Conservation (phyloP, 2,888 invertebrate species). For the Empis stercorea region DNA sequence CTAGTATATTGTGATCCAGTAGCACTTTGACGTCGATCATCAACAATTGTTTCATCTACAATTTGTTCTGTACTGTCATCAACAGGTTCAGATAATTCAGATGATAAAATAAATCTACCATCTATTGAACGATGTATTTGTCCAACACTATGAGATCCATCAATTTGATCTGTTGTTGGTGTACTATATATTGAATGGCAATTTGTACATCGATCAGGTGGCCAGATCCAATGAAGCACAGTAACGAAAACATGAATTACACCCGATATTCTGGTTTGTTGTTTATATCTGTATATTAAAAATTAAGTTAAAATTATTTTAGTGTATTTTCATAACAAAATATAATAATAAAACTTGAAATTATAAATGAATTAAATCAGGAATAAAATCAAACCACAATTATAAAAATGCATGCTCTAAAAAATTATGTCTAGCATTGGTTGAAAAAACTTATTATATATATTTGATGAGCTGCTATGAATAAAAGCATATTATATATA, state of each 20-base stretch:
- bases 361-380: no score
- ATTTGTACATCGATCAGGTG: slow-evolving; percentile 52
- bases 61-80: neutral
- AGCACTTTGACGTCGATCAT: slow-evolving; percentile 41
- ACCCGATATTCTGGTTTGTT: slow-evolving; percentile 92
- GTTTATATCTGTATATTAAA: slow-evolving; percentile 64
- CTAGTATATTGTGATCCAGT: slow-evolving; percentile 45
- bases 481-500: no score
- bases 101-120: slow-evolving; percentile 55
- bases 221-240: slow-evolving; percentile 64
- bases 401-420: slow-evolving; percentile 8
- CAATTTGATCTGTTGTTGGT: slow-evolving; percentile 29
- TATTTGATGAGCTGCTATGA: no score
- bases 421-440: neutral
- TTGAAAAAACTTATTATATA: no score
- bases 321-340: no score
- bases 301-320: no score
- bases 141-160: slow-evolving; percentile 40
- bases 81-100: slow-evolving; percentile 9
- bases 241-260: slow-evolving; percentile 55
- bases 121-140: slow-evolving; percentile 62
- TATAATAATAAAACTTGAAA: no score
- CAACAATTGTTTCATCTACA: slow-evolving; percentile 9
- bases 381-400: slow-evolving; percentile 6
- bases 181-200: slow-evolving; percentile 38